Base-by-base conservation (phyloP, 2,888 invertebrate genomes). In the Eupithecia subumbrata region DNA sequence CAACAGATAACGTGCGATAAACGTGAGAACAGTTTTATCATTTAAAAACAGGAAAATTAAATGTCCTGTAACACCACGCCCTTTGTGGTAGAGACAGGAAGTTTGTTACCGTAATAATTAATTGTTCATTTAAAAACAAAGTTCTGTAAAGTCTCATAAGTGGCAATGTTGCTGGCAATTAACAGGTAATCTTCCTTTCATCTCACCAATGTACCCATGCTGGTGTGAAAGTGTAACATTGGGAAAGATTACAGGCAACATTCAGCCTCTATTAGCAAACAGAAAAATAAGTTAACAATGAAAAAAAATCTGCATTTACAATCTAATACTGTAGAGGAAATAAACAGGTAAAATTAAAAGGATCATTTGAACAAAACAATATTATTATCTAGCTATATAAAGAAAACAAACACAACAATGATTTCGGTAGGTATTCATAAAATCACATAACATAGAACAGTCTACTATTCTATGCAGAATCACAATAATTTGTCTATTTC, bases 401-500 rank as follows among this genome's bases (percentile, higher is more conserved):
- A 76, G 68, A 69, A 73, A 80, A 76, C 75, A 78, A 73, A 77
- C 18, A 74, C 52, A 78, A 80, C 75, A 77, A 76, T 79, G 68
- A 74, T 80, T 81, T 60, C 14, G 12, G 12, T 60, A 12, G 60
- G 60, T 60, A 81, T 71, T 81, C 76, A 76, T 81, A 80, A 69
- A 81, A 82, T 82, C 79, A 80, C 80, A 72, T 82, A 66, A 75
- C 75, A 75, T 76, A 77, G 52, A 66, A 60, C 37, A 22, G 22
- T n/a, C 37, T 74, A 71, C 75, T 75, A 78, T 74, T 67, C 37
- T 12, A 79, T 82, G 80, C 79, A 70, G n/a, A 77, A 79, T 80
- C 83, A 84, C 83, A 84, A 83, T 81, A 78, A 82, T 76, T 82
- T 77, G 80, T 82, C 34, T 64, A 66, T 37, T n/a, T 82, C 60